Evolutionary conservation across 2,888 invertebrate genomes (phyloP).

Genomic region (Tenthredo mesomela): DNA sequence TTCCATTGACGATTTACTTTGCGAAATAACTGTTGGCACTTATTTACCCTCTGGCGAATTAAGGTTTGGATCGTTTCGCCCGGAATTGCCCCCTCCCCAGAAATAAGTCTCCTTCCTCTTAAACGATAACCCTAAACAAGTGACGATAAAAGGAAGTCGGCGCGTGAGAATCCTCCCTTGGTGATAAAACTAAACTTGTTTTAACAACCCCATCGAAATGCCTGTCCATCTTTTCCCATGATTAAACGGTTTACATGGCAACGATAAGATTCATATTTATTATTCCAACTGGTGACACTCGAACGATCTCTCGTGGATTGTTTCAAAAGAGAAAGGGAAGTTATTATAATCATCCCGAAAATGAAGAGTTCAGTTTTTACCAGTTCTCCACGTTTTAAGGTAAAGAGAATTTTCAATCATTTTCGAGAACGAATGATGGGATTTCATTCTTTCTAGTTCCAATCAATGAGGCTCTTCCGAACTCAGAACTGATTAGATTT

Average conservation of each 20-base stretch:
- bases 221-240: slow-evolving; percentile 21
- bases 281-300: slow-evolving; percentile 8
- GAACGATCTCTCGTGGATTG: neutral
- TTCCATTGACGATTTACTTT: slow-evolving; percentile 1
- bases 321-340: neutral
- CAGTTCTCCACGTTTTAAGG: neutral
- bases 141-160: slow-evolving; percentile 42
- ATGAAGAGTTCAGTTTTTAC: neutral
- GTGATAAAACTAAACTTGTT: slow-evolving; percentile 26
- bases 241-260: neutral
- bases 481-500: neutral
- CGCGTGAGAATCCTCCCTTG: slow-evolving; percentile 33
- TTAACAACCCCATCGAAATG: slow-evolving; percentile 17
- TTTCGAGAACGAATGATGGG: neutral
- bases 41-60: slow-evolving; percentile 39
- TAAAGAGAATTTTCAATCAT: neutral
- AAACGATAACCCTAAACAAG: slow-evolving; percentile 41
- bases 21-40: slow-evolving; percentile 30
- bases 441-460: neutral
- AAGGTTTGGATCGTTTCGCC: slow-evolving; percentile 22
- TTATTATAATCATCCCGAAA: neutral
- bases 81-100: neutral
- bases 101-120: slow-evolving; percentile 35
- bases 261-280: slow-evolving; percentile 9
- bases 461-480: neutral